phyloP scores from a whole-genome alignment of 2,113 vertebrate species.

The Eptatretus burgeri region DNA sequence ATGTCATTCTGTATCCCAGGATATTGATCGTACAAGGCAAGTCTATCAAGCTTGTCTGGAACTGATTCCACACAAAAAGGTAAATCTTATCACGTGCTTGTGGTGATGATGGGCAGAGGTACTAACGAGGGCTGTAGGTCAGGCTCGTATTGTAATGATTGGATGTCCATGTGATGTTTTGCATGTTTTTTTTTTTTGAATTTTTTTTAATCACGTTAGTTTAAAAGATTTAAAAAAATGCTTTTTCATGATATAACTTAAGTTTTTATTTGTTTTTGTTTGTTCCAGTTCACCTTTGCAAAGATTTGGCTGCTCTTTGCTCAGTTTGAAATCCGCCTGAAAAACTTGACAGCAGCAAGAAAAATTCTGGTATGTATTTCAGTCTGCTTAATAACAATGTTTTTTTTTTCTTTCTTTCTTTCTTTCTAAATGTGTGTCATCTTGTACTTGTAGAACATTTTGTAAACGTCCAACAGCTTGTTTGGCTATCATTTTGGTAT shows the following conservation, averaged over 20 bases:
- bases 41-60: slow-evolving; percentile 76
- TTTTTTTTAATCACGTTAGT: too few species aligned
- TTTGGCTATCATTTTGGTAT: too few species aligned
- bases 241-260: too few species aligned
- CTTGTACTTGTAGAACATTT: too few species aligned
- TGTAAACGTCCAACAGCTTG: too few species aligned
- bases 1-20: slow-evolving; percentile 17
- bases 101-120: slow-evolving; percentile 1
- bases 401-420: too few species aligned
- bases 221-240: too few species aligned
- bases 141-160: background rate
- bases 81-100: slow-evolving; percentile 19
- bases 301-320: slow-evolving; percentile 81
- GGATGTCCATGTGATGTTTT: background rate
- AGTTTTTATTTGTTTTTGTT: slow-evolving; percentile 10
- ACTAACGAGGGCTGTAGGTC: background rate
- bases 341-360: slow-evolving; percentile 51
- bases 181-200: background rate
- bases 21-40: slow-evolving; percentile 58
- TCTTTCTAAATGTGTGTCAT: too few species aligned
- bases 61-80: slow-evolving; percentile 90
- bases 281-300: slow-evolving; percentile 64
- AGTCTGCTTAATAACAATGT: too few species aligned
- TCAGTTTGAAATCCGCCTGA: slow-evolving; percentile 87
- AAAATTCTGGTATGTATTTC: slow-evolving; percentile 42